A percentile compares a stretch with the other conserved stretches of the same genome.
Conservation (phyloP, 2,888 invertebrate genomes). For the Frankliniella intonsa region DNA sequence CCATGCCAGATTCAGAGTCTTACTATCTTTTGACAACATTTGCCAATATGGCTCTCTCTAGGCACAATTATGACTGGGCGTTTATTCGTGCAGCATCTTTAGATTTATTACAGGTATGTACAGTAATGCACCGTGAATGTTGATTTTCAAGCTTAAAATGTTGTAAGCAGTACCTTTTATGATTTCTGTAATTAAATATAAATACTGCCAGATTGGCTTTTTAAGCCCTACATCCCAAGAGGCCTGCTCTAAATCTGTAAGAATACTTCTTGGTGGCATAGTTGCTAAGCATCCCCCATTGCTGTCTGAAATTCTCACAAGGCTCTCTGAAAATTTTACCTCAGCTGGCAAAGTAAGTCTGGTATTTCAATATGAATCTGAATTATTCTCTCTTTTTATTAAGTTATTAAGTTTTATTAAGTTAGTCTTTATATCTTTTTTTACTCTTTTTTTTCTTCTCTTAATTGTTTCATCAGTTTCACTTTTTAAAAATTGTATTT, state of each 20-base stretch:
- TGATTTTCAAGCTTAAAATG: slow-evolving; percentile 7
- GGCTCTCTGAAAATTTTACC: slow-evolving; percentile 56
- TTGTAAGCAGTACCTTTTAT: slow-evolving; percentile 15
- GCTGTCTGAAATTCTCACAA: slow-evolving; percentile 60
- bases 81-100: slow-evolving; percentile 62
- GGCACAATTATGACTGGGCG: slow-evolving; percentile 55
- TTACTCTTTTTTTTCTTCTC: neutral
- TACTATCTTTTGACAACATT: slow-evolving; percentile 73
- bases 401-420: slow-evolving; percentile 26
- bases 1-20: slow-evolving; percentile 65
- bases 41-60: slow-evolving; percentile 70
- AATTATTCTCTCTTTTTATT: neutral
- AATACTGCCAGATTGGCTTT: slow-evolving; percentile 61
- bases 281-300: slow-evolving; percentile 64
- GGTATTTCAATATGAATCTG: neutral
- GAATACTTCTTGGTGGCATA: slow-evolving; percentile 66
- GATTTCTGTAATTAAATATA: slow-evolving; percentile 29
- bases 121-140: slow-evolving; percentile 15
- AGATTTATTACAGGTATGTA: slow-evolving; percentile 63
- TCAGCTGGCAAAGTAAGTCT: slow-evolving; percentile 53
- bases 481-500: slow-evolving; percentile 10
- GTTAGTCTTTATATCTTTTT: slow-evolving; percentile 29
- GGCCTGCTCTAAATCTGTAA: slow-evolving; percentile 66
- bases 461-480: slow-evolving; percentile 28
- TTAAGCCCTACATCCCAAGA: slow-evolving; percentile 64